Conservation (phyloP, 1,140 invertebrate genomes). For the Ostrea edulis region DNA sequence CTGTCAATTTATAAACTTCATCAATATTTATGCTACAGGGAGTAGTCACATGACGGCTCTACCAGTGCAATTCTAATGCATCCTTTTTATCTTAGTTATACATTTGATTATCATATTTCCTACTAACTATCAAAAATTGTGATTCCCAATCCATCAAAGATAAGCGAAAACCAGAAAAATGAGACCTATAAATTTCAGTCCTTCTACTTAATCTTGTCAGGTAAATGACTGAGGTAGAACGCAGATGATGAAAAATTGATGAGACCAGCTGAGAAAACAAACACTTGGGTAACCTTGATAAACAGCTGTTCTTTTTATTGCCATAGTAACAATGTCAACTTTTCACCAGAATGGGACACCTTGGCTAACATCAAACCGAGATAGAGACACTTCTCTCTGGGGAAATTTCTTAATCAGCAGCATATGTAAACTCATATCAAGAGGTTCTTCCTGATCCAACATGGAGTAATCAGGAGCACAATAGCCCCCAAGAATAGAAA, state of each 20-base stretch:
- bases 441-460: background rate
- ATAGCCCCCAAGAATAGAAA: background rate
- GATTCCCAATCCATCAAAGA: background rate
- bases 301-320: conserved; percentile 25
- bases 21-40: background rate
- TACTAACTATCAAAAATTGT: conserved; percentile 3
- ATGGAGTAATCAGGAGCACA: background rate
- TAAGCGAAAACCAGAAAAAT: background rate
- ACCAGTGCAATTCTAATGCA: background rate
- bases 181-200: background rate
- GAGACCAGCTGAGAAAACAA: conserved; percentile 30
- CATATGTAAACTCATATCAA: background rate
- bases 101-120: background rate
- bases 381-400: background rate
- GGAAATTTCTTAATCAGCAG: conserved; percentile 8
- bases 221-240: conserved; percentile 13
- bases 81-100: background rate
- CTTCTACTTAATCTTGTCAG: background rate
- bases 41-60: too few species aligned
- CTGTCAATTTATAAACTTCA: background rate
- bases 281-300: conserved; percentile 9
- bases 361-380: background rate
- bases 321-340: conserved; percentile 11
- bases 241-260: conserved; percentile 30
- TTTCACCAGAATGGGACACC: background rate